Percentiles rank a stretch among this genome's conserved stretches.
phyloP scores from a whole-genome alignment of 2,888 invertebrate species.

The Drosophila cracens region DNA sequence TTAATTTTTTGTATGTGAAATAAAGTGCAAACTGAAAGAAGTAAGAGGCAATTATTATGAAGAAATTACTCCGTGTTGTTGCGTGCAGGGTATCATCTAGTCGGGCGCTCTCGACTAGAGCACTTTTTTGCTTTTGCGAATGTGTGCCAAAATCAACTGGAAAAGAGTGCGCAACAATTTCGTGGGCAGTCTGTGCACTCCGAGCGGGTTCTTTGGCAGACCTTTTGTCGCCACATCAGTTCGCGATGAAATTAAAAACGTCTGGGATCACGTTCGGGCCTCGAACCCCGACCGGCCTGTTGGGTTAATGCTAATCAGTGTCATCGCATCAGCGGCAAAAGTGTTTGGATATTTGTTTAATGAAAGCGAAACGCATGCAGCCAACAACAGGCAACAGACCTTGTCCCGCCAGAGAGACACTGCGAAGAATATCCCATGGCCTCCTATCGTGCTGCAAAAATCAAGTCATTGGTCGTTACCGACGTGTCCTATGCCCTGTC shows the following conservation, averaged over 20 bases:
- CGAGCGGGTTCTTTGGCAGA: conserved; percentile 50
- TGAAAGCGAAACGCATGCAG: conserved; percentile 75
- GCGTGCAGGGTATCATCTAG: not conserved
- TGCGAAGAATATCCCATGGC: conserved; percentile 8
- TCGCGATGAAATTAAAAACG: conserved; percentile 51
- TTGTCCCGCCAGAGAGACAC: not conserved
- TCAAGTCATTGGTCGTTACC: conserved; percentile 73
- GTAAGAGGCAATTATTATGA: not conserved
- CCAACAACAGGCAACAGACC: conserved; percentile 9
- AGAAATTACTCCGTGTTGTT: not conserved
- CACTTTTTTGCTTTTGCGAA: conserved; percentile 5
- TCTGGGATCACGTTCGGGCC: conserved; percentile 22
- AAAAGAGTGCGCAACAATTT: conserved; percentile 28
- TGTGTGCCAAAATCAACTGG: conserved; percentile 36
- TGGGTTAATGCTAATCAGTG: conserved; percentile 69
- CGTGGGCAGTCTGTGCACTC: conserved; percentile 42
- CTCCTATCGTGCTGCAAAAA: conserved; percentile 65
- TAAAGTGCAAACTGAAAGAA: not conserved
- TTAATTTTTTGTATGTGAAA: not conserved
- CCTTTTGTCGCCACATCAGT: conserved; percentile 71
- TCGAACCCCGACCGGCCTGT: conserved; percentile 30
- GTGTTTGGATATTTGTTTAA: conserved; percentile 80
- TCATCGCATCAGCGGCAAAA: conserved; percentile 76
- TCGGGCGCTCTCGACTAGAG: not conserved
- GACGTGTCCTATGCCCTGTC: conserved; percentile 34